phyloP scores from a whole-genome alignment of 2,113 vertebrate species.

The Pituophis catenifer region DNA sequence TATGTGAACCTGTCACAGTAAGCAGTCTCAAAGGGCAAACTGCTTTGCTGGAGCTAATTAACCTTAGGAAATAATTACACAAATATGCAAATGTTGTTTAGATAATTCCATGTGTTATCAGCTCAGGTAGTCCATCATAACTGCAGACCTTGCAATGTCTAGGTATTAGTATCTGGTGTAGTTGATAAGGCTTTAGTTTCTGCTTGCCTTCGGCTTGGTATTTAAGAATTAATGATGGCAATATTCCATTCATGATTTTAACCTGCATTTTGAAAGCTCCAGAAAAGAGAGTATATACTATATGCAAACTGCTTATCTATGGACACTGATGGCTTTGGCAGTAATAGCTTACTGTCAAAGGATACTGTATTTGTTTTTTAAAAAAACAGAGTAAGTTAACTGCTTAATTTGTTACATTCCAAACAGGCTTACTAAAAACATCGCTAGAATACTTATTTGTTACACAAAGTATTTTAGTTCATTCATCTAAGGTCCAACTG shows the following conservation, averaged over 20 bases:
- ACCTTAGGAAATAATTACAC: constrained; percentile 98
- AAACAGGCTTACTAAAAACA: not conserved
- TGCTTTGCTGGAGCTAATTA: constrained; percentile 96
- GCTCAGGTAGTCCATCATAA: constrained; percentile 90
- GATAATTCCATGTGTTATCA: constrained; percentile 88
- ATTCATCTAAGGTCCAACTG: not conserved
- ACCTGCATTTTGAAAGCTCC: constrained; percentile 45
- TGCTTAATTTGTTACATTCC: not conserved
- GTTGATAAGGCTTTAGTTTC: constrained; percentile 75
- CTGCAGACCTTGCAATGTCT: constrained; percentile 71
- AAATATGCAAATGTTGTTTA: constrained; percentile 98
- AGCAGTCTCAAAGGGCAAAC: constrained; percentile 87
- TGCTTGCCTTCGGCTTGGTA: constrained; percentile 65
- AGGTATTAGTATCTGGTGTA: constrained; percentile 74
- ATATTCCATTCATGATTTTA: constrained; percentile 65
- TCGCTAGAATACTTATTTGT: not conserved
- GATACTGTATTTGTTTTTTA: not conserved
- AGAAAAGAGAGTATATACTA: constrained; percentile 40
- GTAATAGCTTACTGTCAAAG: not conserved
- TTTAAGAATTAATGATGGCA: constrained; percentile 72
- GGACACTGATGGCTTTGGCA: constrained; percentile 44
- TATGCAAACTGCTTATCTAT: constrained; percentile 50
- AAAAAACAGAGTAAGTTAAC: not conserved
- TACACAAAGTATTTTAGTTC: not conserved
- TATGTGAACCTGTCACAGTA: constrained; percentile 85